Base-by-base conservation (phyloP, 2,888 invertebrate genomes). In the Pegoplata infirma region DNA sequence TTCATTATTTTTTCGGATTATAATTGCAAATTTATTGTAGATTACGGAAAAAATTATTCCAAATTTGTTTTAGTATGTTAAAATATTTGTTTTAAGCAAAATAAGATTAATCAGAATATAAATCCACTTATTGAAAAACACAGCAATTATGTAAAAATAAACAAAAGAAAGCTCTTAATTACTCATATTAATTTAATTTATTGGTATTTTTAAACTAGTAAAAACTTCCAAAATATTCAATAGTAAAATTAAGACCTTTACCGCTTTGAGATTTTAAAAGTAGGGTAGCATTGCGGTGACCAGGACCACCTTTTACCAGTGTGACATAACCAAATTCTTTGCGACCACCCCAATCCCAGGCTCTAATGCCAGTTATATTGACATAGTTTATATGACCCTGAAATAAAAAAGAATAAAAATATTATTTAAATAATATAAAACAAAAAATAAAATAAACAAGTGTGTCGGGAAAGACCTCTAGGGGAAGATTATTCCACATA, bases 191-290 rank as follows among this genome's bases (percentile, higher is more conserved):
- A 40, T 2, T n/a, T n/a, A 23, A 23, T 44, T 46, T 44, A 46
- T n/a, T 10, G 5, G n/a, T n/a, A 40, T 40, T 8, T n/a, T 40
- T 2, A 1, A 10, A 36, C 69, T 74, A 63, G n/a, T n/a, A n/a
- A n/a, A n/a, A n/a, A 59, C 78, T 79, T 25, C 87, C 89, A 82
- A 86, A 90, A 23, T 90, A 78, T 61, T 89, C 85, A 2, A 91
- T 84, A 3, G 86, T 28, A 68, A 89, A 89, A 71, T 90, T 89
- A 75, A 91, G 88, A 17, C 89, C 87, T 49, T 88, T 85, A 14
- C 89, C 86, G 10, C 90, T 86, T 80, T 88, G 81, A 1, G 91
- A 91, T 76, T 88, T 90, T 76, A 91, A 89, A n/a, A 84, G 81
- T 0, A 91, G 75, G 0, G 89, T 90, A 12, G 87, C 90, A 28